Conservation (phyloP, 2,113 vertebrate species). For the Centrocercus urophasianus region DNA sequence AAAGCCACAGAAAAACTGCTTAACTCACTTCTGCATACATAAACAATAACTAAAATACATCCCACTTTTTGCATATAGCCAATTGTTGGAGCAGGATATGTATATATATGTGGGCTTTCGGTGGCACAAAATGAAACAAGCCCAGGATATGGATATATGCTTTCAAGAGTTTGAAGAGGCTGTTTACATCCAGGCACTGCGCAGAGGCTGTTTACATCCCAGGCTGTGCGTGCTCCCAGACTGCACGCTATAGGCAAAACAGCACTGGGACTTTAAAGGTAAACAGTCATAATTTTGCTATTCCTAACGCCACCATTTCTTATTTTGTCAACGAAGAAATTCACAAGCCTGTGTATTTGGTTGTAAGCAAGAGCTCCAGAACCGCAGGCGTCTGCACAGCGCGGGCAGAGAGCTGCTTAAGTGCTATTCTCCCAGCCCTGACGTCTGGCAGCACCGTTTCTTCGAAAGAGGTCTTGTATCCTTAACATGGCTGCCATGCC, state of each 20-base stretch:
- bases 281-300: background rate
- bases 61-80: background rate
- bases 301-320: background rate
- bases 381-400: background rate
- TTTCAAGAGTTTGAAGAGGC: background rate
- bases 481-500: constrained; percentile 66
- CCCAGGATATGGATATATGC: background rate
- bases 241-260: background rate
- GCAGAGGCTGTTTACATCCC: background rate
- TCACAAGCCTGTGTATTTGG: background rate
- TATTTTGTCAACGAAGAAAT: background rate
- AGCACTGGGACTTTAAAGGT: background rate
- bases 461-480: constrained; percentile 47
- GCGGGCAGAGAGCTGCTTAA: background rate
- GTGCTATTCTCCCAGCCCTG: background rate
- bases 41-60: background rate
- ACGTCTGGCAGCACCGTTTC: constrained; percentile 12
- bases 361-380: background rate
- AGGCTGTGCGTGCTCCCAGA: background rate
- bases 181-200: background rate
- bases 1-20: background rate
- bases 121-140: background rate
- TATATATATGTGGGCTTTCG: background rate
- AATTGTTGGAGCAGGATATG: background rate
- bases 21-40: too few species aligned